Evolutionary conservation across 2,797 vertebrate species (phyloP), one percentile per base, ranked within the genome.

Genomic region (Sternotherus odoratus): DNA sequence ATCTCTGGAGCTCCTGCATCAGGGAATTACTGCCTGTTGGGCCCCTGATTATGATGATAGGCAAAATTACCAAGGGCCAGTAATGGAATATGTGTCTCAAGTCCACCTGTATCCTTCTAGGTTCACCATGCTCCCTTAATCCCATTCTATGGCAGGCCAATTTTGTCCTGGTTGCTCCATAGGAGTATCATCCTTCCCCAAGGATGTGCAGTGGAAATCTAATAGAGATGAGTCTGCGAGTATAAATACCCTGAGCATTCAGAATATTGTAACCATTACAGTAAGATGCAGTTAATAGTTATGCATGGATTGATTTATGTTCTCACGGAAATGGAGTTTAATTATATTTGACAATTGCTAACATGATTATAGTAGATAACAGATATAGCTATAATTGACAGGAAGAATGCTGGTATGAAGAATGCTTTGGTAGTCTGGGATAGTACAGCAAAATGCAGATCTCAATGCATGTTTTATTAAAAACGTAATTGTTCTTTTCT

Each of bases 131-230:
- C 80, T 82, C 84, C 30, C 9, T 24, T 84, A 11, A 9, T 56
- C 26, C 74, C 39, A 9, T 69, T 69, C 21, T 69, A 36, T 39
- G 11, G 66, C 66, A 69, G 36, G 66, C 66, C 19, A 39, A 5
- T 69, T 69, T 24, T 69, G 66, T 69, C 66, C 10, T 69, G 66
- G 9, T 39, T 39, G 66, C 39, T 69, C 66, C 66, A 69, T 19
- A 24, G n/a, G 66, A 39, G n/a, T 69, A 23, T 69, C 21, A 12
- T 36, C 1, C 9, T 78, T 11, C 5, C 11, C 8, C 5, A 12
- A 2, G 1, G 24, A 19, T 5, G 26, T 56, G n/a, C 28, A 50
- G 53, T 36, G 1, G 1, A n/a, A 5, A 49, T 10, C 15, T 4
- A 15, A 39, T 48, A 17, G 85, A 78, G 9, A 43, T 75, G 60